These are phyloP conservation scores for Apodemia mormo DNA, from an alignment of 2,888 invertebrate species.

Conservation along the genomic window DNA sequence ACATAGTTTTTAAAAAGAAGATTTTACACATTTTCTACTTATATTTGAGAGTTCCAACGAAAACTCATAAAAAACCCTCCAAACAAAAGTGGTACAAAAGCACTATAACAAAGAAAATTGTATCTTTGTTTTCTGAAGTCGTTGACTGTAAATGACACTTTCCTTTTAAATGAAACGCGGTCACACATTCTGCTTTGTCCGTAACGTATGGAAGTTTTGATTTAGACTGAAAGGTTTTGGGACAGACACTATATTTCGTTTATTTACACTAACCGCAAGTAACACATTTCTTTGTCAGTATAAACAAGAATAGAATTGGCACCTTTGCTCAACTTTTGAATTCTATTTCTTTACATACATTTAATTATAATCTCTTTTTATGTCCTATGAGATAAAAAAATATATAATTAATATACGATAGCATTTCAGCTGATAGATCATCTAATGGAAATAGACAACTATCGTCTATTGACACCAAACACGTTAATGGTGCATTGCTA, in stretches of 20 bases:
- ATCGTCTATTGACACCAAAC: too few species aligned
- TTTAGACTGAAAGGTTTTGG: constrained; percentile 51
- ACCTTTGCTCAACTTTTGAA: not conserved
- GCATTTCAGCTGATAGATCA: too few species aligned
- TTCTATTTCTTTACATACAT: not conserved
- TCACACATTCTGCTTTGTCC: constrained; percentile 49
- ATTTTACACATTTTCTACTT: too few species aligned
- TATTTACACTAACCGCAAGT: constrained; percentile 8
- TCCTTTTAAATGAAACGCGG: constrained; percentile 46
- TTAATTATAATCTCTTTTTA: too few species aligned
- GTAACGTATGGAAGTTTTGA: constrained; percentile 66
- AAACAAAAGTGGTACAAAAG: not conserved
- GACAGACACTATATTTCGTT: constrained; percentile 25
- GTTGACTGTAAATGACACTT: constrained; percentile 26
- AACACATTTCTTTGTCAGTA: constrained; percentile 9
- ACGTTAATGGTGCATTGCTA: too few species aligned
- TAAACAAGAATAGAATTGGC: not conserved
- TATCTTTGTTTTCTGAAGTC: constrained; percentile 26
- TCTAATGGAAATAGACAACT: too few species aligned
- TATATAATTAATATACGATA: too few species aligned
- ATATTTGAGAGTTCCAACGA: too few species aligned
- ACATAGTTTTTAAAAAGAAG: too few species aligned
- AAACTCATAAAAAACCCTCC: not conserved
- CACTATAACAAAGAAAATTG: too few species aligned
- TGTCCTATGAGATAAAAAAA: too few species aligned